Percentiles rank a stretch among this genome's conserved stretches.
These are phyloP conservation scores for Microtus pennsylvanicus DNA, from an alignment of 2,113 vertebrate genomes.

Conservation along the genomic window DNA sequence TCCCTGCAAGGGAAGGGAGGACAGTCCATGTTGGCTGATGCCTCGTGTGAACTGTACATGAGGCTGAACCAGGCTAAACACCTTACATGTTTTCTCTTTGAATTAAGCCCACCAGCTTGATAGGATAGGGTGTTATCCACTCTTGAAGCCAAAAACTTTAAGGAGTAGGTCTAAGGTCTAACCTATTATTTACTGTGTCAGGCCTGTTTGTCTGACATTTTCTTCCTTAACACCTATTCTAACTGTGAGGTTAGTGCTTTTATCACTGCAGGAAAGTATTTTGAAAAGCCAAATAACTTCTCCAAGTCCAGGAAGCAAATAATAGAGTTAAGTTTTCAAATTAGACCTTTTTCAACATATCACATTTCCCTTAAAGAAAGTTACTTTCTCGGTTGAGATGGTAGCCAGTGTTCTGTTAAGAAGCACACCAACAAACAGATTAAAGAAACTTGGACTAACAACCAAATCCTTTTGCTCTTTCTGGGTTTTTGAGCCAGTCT, in stretches of 20 bases:
- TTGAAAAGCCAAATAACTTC: background rate
- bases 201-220: background rate
- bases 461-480: conserved; percentile 13
- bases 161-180: conserved; percentile 9
- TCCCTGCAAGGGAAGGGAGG: background rate
- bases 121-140: background rate
- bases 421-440: conserved; percentile 27
- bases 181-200: background rate
- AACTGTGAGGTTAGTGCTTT: background rate
- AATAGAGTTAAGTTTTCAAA: conserved; percentile 24
- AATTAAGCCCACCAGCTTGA: background rate
- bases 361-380: background rate
- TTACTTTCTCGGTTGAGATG: conserved; percentile 17
- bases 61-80: background rate
- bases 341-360: background rate
- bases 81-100: background rate
- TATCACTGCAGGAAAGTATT: background rate
- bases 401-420: background rate
- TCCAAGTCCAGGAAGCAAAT: background rate
- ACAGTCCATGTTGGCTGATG: background rate
- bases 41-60: background rate
- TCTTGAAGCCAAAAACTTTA: background rate
- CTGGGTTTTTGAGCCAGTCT: background rate
- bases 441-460: background rate
- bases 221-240: background rate